These are phyloP conservation scores for Galeopterus variegatus DNA, from an alignment of 2,113 vertebrate genomes.

Conservation along the genomic window DNA sequence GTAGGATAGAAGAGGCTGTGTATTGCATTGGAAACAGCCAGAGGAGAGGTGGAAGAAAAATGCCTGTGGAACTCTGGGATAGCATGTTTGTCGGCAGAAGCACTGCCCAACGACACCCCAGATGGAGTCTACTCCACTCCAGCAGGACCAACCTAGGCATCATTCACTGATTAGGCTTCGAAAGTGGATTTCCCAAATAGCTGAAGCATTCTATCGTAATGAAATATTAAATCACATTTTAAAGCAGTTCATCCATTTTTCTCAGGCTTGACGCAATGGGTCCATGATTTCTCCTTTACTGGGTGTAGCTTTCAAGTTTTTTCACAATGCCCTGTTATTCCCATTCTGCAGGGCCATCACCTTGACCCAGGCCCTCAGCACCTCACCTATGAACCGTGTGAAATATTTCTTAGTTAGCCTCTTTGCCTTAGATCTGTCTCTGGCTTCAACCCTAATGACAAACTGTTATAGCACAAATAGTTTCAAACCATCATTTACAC, in stretches of 20 bases:
- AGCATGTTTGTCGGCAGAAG: neutral
- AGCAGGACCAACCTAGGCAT: neutral
- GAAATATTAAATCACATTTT: accelerated
- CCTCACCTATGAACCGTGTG: neutral
- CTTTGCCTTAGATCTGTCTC: neutral
- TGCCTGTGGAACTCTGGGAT: too few relatives aligned
- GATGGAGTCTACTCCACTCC: too few relatives aligned
- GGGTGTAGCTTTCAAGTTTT: accelerated
- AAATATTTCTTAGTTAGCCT: neutral
- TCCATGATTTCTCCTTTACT: accelerated
- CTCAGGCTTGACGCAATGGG: neutral
- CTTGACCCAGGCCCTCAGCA: neutral
- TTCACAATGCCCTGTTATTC: accelerated
- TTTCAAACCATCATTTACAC: neutral
- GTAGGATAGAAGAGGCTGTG: neutral
- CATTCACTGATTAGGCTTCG: accelerated
- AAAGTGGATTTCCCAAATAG: neutral
- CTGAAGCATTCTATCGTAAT: accelerated
- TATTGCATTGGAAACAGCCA: accelerated
- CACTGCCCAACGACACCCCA: accelerated
- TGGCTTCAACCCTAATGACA: neutral
- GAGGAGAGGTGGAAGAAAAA: neutral
- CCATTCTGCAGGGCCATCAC: accelerated
- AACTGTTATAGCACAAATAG: accelerated
- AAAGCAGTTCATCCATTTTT: neutral